phyloP scores from a whole-genome alignment of 2,888 invertebrate genomes.

The Platycheirus rosarum region DNA sequence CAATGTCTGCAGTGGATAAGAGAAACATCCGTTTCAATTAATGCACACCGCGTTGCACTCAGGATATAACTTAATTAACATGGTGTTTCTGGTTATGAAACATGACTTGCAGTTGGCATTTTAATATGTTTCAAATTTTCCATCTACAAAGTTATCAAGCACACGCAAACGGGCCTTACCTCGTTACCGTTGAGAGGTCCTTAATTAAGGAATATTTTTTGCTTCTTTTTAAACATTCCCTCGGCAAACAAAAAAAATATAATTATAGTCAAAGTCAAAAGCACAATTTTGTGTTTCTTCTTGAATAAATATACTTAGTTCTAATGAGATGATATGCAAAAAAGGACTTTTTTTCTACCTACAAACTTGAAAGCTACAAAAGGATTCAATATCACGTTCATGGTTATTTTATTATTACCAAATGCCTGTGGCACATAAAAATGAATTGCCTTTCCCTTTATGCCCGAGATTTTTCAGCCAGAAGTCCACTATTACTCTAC shows the following conservation, averaged over 20 bases:
- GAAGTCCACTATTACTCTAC: neutral
- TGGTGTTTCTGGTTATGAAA: constrained; percentile 11
- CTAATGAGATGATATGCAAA: constrained; percentile 14
- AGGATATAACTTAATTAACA: constrained; percentile 12
- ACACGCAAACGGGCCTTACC: too few species aligned
- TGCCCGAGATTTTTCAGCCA: neutral
- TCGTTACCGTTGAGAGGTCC: too few species aligned
- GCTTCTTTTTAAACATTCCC: neutral
- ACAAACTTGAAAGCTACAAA: neutral
- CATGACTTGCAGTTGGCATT: constrained; percentile 2
- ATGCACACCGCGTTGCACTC: neutral
- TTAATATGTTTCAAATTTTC: neutral
- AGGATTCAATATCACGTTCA: neutral
- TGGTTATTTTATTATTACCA: constrained; percentile 4
- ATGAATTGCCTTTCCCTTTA: neutral
- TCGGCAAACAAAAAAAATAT: neutral
- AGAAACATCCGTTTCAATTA: constrained; percentile 10
- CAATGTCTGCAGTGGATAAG: constrained; percentile 5
- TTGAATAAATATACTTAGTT: constrained; percentile 16
- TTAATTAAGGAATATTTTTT: neutral
- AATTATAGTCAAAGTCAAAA: neutral
- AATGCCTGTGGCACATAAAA: neutral
- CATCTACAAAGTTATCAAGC: neutral
- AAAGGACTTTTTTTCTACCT: neutral
- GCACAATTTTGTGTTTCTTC: neutral